Evolutionary conservation across 2,888 invertebrate genomes (phyloP).

Genomic region (Lasioglossum leucozonium): DNA sequence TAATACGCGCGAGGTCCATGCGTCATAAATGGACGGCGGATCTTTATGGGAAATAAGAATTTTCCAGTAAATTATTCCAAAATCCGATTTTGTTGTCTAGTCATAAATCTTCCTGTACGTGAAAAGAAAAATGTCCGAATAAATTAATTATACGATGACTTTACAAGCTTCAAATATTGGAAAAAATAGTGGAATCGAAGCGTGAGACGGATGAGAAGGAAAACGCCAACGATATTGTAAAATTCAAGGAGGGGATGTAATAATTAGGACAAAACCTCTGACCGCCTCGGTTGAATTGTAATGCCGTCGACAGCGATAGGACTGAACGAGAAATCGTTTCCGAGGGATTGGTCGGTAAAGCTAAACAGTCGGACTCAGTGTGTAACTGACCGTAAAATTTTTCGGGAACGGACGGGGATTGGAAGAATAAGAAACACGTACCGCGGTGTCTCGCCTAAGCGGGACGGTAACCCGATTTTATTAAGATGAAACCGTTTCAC

Average conservation of each 20-base stretch:
- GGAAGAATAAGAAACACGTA: conserved; percentile 23
- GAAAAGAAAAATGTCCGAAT: no score
- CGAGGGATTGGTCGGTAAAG: not conserved
- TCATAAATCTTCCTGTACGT: no score
- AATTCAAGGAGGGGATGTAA: not conserved
- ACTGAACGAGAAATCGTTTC: not conserved
- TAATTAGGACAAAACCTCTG: not conserved
- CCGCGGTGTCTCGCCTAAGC: not conserved
- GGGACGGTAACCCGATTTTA: conserved; percentile 35
- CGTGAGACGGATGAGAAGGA: not conserved
- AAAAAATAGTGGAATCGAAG: not conserved
- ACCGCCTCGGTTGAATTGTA: not conserved
- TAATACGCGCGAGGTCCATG: no score
- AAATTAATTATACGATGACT: no score
- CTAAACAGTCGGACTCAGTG: not conserved
- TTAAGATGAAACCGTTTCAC: conserved; percentile 42
- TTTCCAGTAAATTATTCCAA: no score
- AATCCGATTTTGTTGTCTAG: no score
- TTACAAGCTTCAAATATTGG: not conserved
- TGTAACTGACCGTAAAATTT: conserved; percentile 1
- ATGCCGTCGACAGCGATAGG: not conserved
- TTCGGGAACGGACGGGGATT: not conserved
- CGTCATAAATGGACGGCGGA: no score
- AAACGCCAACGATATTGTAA: not conserved
- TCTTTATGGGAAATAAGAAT: no score